phyloP scores from a whole-genome alignment of 2,888 invertebrate species.

The Heliconius ethilla region DNA sequence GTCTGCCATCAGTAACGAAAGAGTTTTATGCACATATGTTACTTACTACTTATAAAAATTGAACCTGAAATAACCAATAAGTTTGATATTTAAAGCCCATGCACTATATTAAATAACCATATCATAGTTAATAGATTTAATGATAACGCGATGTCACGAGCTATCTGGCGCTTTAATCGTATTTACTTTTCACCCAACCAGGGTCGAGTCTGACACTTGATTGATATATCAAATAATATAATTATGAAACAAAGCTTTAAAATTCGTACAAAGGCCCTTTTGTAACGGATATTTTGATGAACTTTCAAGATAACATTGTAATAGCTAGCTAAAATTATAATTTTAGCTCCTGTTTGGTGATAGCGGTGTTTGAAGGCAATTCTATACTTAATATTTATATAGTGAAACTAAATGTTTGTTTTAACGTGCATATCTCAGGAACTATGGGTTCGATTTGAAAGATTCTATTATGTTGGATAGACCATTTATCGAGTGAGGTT shows the following conservation, averaged over 20 bases:
- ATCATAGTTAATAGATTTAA: conserved; percentile 30
- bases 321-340: conserved; percentile 9
- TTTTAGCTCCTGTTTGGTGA: conserved; percentile 26
- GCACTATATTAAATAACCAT: not conserved
- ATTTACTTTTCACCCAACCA: conserved; percentile 42
- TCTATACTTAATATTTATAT: not conserved
- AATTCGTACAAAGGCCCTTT: conserved; percentile 32
- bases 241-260: conserved; percentile 40
- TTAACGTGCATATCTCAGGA: too few relatives aligned
- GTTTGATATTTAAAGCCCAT: not conserved
- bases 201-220: conserved; percentile 40
- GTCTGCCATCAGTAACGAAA: too few relatives aligned
- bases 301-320: conserved; percentile 26
- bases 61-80: not conserved
- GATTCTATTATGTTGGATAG: too few relatives aligned
- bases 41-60: not conserved
- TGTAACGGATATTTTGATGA: conserved; percentile 29
- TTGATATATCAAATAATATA: conserved; percentile 41
- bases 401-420: not conserved
- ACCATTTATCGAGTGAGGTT: too few relatives aligned
- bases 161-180: conserved; percentile 33
- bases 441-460: too few relatives aligned
- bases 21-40: too few relatives aligned
- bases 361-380: not conserved
- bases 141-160: conserved; percentile 33